Conservation (phyloP, 1,140 invertebrate species). For the Diabrotica undecimpunctata region DNA sequence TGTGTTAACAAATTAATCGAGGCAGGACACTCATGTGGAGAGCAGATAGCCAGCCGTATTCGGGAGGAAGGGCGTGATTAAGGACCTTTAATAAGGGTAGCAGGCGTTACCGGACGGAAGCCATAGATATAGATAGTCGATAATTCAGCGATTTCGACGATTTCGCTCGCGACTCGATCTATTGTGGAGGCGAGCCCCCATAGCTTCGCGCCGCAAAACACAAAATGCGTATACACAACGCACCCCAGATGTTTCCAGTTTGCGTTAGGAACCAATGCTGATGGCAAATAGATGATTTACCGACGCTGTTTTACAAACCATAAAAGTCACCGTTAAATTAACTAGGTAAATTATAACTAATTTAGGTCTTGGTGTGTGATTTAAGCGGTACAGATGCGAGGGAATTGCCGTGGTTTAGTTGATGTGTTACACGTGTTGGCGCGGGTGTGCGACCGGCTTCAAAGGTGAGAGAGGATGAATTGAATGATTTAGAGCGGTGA, state of each 20-base stretch:
- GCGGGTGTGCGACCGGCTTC: not conserved
- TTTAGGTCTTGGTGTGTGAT: slow-evolving; percentile 18
- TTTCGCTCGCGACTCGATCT: slow-evolving; percentile 16
- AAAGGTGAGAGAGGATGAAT: not conserved
- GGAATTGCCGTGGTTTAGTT: not conserved
- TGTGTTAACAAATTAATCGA: not conserved
- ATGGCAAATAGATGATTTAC: slow-evolving; percentile 23
- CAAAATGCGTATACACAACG: slow-evolving; percentile 4
- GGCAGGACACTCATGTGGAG: not conserved
- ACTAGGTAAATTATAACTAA: slow-evolving; percentile 20
- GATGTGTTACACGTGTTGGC: not conserved
- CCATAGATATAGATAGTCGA: slow-evolving; percentile 30
- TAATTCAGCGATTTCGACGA: slow-evolving; percentile 25
- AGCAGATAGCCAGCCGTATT: not conserved
- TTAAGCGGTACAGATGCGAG: slow-evolving; percentile 16
- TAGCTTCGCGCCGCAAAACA: not conserved
- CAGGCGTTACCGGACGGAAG: slow-evolving; percentile 25
- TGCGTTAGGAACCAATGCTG: slow-evolving; percentile 13
- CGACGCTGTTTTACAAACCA: slow-evolving; percentile 19
- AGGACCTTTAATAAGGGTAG: slow-evolving; percentile 17
- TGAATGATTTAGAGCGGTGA: not conserved
- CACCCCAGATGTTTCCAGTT: slow-evolving; percentile 23
- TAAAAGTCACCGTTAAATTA: slow-evolving; percentile 21
- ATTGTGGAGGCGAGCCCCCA: not conserved
- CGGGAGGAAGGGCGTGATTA: slow-evolving; percentile 8